A percentile compares a stretch with the other conserved stretches of the same genome.
Conservation (phyloP, 2,888 invertebrate species). For the Ferdinandea cuprea region DNA sequence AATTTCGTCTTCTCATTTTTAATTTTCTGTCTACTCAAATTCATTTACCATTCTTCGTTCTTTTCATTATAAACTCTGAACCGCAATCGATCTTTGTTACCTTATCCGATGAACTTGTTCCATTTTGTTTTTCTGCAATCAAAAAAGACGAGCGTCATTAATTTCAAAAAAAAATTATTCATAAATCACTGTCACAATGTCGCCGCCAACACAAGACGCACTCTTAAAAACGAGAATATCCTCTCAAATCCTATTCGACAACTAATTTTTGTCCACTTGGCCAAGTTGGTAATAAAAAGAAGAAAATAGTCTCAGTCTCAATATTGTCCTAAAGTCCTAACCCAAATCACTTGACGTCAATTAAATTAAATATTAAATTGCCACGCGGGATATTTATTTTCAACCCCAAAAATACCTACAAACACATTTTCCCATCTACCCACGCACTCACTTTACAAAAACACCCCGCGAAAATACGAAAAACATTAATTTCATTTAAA, state of each 20-base stretch:
- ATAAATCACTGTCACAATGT: slow-evolving; percentile 7
- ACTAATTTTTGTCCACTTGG: slow-evolving; percentile 5
- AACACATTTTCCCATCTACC: slow-evolving; percentile 7
- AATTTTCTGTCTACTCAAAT: neutral
- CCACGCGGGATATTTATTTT: slow-evolving; percentile 4
- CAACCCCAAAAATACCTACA: slow-evolving; percentile 9
- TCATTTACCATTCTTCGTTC: neutral
- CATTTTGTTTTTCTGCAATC: neutral
- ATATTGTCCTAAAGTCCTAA: neutral
- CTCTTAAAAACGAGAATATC: neutral
- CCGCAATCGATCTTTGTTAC: neutral
- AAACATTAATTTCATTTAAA: slow-evolving; percentile 1
- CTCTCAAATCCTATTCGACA: neutral
- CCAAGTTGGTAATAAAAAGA: neutral
- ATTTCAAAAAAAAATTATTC: neutral
- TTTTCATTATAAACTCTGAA: neutral
- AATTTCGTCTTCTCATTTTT: neutral
- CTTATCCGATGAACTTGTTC: neutral
- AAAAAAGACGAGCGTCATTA: no score
- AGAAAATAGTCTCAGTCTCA: neutral
- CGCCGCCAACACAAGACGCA: neutral
- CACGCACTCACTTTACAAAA: neutral
- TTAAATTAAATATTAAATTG: slow-evolving; percentile 27
- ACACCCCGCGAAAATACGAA: no score
- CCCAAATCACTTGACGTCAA: slow-evolving; percentile 20